Conservation (phyloP, 2,113 vertebrate genomes). For the Pollachius pollachius region DNA sequence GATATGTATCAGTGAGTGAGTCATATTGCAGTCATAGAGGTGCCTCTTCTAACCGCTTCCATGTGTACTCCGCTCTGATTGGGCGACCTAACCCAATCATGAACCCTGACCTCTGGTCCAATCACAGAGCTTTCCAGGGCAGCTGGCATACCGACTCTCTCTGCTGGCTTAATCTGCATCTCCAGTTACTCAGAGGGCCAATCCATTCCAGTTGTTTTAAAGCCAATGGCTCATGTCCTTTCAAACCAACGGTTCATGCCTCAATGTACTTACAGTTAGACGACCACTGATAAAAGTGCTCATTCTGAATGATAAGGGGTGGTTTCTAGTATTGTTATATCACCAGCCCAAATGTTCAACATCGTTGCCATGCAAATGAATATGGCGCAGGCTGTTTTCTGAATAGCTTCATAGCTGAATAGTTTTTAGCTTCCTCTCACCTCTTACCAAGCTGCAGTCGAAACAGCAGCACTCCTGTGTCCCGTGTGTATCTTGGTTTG, state of each 20-base stretch:
- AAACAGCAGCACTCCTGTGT: too few species aligned
- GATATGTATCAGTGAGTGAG: slow-evolving; percentile 39
- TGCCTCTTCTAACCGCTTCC: slow-evolving; percentile 57
- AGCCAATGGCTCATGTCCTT: background rate
- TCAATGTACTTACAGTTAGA: too few species aligned
- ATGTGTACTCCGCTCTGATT: slow-evolving; percentile 43
- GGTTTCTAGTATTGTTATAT: too few species aligned
- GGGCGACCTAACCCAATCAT: slow-evolving; percentile 36
- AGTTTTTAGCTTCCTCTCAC: too few species aligned
- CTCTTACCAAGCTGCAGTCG: too few species aligned
- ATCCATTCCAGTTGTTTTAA: slow-evolving; percentile 1
- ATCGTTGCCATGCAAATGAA: too few species aligned
- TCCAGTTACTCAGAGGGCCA: slow-evolving; percentile 29
- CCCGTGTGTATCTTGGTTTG: too few species aligned
- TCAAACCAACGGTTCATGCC: background rate
- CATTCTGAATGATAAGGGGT: too few species aligned
- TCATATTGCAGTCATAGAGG: slow-evolving; percentile 38
- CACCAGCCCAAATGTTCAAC: too few species aligned
- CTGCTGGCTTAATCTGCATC: background rate
- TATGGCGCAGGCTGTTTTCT: too few species aligned
- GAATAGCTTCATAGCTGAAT: too few species aligned
- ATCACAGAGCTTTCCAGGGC: slow-evolving; percentile 20
- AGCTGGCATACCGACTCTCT: background rate
- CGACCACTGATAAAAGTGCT: too few species aligned
- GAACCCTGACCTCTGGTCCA: slow-evolving; percentile 46